phyloP scores from a whole-genome alignment of 2,888 invertebrate species.

The Prenolepis imparis region DNA sequence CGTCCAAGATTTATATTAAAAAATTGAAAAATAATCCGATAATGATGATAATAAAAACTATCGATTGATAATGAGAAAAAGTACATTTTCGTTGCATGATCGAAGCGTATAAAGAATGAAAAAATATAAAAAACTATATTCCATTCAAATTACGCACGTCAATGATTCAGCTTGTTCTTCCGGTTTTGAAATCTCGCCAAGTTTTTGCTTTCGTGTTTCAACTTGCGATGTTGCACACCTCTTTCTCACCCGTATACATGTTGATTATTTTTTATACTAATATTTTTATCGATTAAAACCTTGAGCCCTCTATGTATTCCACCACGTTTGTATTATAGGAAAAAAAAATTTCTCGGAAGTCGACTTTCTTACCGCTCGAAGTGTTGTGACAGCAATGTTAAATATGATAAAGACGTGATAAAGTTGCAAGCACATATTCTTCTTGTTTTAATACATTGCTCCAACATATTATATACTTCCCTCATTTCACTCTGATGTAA shows the following conservation, averaged over 20 bases:
- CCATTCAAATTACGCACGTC: constrained; percentile 18
- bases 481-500: neutral
- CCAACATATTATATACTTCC: neutral
- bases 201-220: constrained; percentile 8
- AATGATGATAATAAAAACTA: neutral
- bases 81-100: neutral
- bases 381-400: constrained; percentile 31
- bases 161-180: constrained; percentile 12
- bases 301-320: neutral
- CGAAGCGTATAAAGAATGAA: neutral
- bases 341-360: constrained; percentile 15
- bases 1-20: neutral
- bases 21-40: neutral
- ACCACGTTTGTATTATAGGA: neutral
- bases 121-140: neutral
- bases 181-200: constrained; percentile 36
- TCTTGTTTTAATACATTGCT: neutral
- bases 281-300: constrained; percentile 17
- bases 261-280: neutral
- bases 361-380: neutral
- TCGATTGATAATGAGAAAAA: neutral
- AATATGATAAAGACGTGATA: neutral
- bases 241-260: neutral
- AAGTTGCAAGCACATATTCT: neutral
- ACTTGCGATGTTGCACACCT: neutral